Evolutionary conservation across 2,113 vertebrate species (phyloP), one percentile per base, ranked within the genome.

Genomic region (Hippocampus zosterae): DNA sequence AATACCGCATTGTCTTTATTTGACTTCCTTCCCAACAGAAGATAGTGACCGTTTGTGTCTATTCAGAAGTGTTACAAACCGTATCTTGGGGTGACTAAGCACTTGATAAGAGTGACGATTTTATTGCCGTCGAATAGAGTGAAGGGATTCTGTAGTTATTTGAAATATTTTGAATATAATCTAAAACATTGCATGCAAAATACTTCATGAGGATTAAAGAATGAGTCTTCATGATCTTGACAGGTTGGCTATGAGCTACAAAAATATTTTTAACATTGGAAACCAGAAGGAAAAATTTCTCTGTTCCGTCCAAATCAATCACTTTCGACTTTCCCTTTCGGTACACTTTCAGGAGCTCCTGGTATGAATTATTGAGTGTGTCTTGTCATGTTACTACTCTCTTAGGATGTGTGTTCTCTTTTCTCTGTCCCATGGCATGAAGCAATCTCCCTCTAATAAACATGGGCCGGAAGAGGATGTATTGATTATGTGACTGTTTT

Each of bases 401-500:
- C 72, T 41, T 9, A 25, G 78, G 68, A 25, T 73, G 60, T 66
- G 74, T 71, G 23, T 15, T 71, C 41, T 79, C 69, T 76, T 69
- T 76, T 78, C 68, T 9, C 5, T 16, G 60, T 74, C 75, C 69
- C 53, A 52, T 68, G 56, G 74, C 64, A 63, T 18, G 0, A 73
- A 70, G 64, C 66, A 57, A 21, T 69, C 68, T 73, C 67, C 29
- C 81, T 63, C 79, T 76, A 76, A 84, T 84, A 74, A 89, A 83
- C 79, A 80, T 64, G 44, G 72, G 71, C 81, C 68, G 74, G 78
- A 89, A 87, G 78, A 85, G 63, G 84, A 66, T 63, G 55, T 75
- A 90, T 88, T 90, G 85, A n/a, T 91, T 89, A 83, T 82, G 73
- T 83, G 83, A 84, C 83, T 74, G 67, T 82, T 88, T 72, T 74